These are phyloP conservation scores for Hydraecia micacea DNA, from an alignment of 2,888 invertebrate genomes.

Conservation along the genomic window DNA sequence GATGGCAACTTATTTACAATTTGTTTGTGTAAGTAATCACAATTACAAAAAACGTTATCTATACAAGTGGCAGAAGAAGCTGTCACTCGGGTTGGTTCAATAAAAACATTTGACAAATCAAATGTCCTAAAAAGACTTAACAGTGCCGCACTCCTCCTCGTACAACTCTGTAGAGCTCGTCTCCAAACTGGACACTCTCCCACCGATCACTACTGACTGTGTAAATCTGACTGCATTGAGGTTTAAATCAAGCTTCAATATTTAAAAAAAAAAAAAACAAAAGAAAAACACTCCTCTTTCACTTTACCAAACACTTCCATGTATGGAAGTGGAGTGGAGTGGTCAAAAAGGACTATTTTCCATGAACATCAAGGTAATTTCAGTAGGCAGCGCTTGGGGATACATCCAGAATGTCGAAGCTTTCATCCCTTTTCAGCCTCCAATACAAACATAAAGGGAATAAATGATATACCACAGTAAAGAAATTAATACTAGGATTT, in stretches of 20 bases:
- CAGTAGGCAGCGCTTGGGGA: conserved; percentile 42
- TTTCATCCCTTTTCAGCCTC: conserved; percentile 47
- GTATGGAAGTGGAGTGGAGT: no score
- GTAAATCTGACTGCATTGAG: background rate
- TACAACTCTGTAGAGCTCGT: background rate
- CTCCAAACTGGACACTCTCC: background rate
- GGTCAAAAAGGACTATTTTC: conserved; percentile 9
- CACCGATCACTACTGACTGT: background rate
- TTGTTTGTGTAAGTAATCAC: no score
- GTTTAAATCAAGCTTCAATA: background rate
- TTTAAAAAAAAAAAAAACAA: background rate
- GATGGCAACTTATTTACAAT: no score
- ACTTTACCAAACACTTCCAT: no score
- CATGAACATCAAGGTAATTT: conserved; percentile 32
- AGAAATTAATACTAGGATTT: conserved; percentile 56
- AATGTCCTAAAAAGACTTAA: no score
- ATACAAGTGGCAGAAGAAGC: no score
- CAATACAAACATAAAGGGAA: conserved; percentile 54
- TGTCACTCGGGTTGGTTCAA: no score
- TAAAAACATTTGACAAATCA: no score
- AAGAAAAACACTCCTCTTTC: background rate
- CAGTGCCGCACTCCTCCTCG: background rate
- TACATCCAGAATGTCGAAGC: conserved; percentile 21
- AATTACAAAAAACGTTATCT: no score
- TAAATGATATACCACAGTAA: conserved; percentile 60